Percentiles rank a stretch among this genome's conserved stretches.
Conservation (phyloP, 2,113 vertebrate genomes). For the Salvelinus fontinalis region DNA sequence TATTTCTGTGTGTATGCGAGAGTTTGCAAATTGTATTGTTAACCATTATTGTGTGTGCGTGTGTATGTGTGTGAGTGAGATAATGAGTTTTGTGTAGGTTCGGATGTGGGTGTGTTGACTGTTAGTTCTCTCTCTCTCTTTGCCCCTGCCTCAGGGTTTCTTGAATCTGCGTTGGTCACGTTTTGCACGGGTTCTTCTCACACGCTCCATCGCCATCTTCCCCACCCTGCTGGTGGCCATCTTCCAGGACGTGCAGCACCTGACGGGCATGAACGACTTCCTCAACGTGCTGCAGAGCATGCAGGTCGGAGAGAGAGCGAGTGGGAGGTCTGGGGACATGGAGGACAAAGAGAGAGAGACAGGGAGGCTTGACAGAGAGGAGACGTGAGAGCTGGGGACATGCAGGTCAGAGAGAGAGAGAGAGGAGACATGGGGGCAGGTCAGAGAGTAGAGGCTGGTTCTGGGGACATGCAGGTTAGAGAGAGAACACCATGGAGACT, state of each 20-base stretch:
- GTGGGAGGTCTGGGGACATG: constrained; percentile 76
- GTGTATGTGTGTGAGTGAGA: constrained; percentile 25
- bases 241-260: constrained; percentile 85
- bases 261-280: constrained; percentile 96
- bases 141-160: constrained; percentile 79
- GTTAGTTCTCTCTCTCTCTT: neutral
- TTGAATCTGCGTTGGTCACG: constrained; percentile 91
- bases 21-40: neutral
- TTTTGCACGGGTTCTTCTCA: constrained; percentile 88
- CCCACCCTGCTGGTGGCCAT: constrained; percentile 89
- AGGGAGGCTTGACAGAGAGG: no score
- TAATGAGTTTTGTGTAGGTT: no score
- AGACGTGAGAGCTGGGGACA: constrained; percentile 79
- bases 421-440: neutral
- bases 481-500: neutral
- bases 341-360: constrained; percentile 76
- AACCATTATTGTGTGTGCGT: constrained; percentile 22
- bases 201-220: constrained; percentile 86
- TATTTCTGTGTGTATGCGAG: neutral
- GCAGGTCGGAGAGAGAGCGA: constrained; percentile 26
- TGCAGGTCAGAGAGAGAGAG: constrained; percentile 59
- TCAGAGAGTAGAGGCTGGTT: neutral
- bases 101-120: neutral
- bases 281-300: constrained; percentile 90
- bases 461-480: neutral